Percentiles rank a stretch among this genome's conserved stretches.
These are phyloP conservation scores for Caenorhabditis zanzibari DNA, from an alignment of 2,888 invertebrate genomes.

Conservation along the genomic window DNA sequence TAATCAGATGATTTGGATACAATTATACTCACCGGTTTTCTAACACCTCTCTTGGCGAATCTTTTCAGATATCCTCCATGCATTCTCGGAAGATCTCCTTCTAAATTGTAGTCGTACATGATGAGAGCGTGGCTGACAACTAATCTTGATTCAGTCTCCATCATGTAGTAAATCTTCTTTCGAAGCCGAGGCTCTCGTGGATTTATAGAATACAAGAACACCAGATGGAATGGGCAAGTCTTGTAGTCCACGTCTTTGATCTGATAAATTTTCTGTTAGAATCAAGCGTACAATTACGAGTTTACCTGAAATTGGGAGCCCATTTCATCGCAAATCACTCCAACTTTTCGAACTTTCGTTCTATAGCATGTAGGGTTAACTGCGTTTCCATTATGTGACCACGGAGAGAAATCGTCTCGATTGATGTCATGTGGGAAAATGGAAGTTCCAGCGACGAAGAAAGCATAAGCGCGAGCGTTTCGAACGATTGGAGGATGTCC, in stretches of 20 bases:
- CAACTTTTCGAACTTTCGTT: slow-evolving; percentile 71
- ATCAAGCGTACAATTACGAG: not conserved
- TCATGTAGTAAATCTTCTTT: slow-evolving; percentile 76
- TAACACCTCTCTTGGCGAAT: slow-evolving; percentile 47
- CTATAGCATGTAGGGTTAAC: slow-evolving; percentile 72
- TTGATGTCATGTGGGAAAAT: slow-evolving; percentile 74
- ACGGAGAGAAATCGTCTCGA: slow-evolving; percentile 76
- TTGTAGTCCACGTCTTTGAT: slow-evolving; percentile 73
- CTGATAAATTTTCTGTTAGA: not conserved
- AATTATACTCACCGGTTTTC: slow-evolving; percentile 33
- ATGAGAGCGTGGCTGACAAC: slow-evolving; percentile 74
- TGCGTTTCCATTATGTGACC: slow-evolving; percentile 72
- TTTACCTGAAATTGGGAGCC: slow-evolving; percentile 57
- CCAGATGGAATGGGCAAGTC: slow-evolving; percentile 70
- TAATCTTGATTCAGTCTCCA: slow-evolving; percentile 71
- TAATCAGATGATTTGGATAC: too few relatives aligned
- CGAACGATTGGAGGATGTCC: slow-evolving; percentile 71
- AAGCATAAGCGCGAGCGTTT: slow-evolving; percentile 71
- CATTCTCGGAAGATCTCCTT: slow-evolving; percentile 72
- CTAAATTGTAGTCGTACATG: slow-evolving; percentile 74
- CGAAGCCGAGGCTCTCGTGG: slow-evolving; percentile 70
- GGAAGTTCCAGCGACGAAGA: slow-evolving; percentile 72
- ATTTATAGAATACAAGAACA: slow-evolving; percentile 70
- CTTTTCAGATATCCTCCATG: slow-evolving; percentile 70
- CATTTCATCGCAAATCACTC: slow-evolving; percentile 62